Evolutionary conservation across 2,113 vertebrate genomes (phyloP).

Genomic region (Megaleporinus macrocephalus): DNA sequence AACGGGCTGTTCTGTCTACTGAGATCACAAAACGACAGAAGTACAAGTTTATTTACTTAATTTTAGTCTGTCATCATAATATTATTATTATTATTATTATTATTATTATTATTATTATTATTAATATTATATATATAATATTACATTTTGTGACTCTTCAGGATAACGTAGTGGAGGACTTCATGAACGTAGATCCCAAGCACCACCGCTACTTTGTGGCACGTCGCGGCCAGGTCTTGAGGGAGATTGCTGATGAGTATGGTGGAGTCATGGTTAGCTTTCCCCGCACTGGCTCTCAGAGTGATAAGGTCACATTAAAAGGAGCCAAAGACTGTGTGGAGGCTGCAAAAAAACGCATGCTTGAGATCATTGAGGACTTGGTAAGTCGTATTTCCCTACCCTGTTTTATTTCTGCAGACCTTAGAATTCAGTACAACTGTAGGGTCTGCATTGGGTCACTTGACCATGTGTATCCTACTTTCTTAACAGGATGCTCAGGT

Average conservation of each 20-base stretch:
- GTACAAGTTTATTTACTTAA: no score
- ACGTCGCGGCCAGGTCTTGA: conserved; percentile 91
- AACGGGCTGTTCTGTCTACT: no score
- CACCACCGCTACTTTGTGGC: conserved; percentile 97
- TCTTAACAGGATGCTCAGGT: conserved; percentile 91
- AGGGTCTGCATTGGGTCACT: no score
- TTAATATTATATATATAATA: no score
- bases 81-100: no score
- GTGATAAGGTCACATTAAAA: conserved; percentile 93
- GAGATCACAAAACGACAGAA: no score
- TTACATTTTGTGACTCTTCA: no score
- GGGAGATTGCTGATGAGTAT: conserved; percentile 95
- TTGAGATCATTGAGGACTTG: conserved; percentile 94
- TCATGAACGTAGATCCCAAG: conserved; percentile 90
- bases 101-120: no score
- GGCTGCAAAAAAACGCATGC: conserved; percentile 95
- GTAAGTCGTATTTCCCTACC: conserved; percentile 65
- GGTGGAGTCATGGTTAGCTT: conserved; percentile 98
- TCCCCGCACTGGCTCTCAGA: conserved; percentile 89
- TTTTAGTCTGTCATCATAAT: no score
- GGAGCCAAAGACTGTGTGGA: conserved; percentile 98
- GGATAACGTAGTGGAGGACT: conserved; percentile 95
- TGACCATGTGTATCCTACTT: no score
- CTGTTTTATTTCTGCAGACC: not conserved
- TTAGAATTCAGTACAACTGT: no score